These are phyloP conservation scores for Craniophora ligustri DNA, from an alignment of 2,888 invertebrate genomes.

Conservation along the genomic window DNA sequence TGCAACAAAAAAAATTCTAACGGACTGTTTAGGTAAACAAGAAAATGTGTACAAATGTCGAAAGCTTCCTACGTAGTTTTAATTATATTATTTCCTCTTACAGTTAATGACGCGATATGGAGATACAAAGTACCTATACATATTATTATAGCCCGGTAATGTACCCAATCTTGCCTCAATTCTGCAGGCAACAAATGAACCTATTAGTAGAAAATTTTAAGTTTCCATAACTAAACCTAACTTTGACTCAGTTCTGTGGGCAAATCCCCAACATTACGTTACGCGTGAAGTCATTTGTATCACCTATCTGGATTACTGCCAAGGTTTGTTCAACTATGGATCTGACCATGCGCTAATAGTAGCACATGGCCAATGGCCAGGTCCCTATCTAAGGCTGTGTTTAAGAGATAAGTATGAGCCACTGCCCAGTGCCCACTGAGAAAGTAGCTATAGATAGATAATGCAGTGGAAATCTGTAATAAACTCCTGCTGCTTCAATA, in stretches of 20 bases:
- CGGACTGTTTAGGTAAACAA: constrained; percentile 18
- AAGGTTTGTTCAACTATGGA: constrained; percentile 13
- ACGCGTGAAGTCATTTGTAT: constrained; percentile 32
- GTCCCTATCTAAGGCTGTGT: constrained; percentile 2
- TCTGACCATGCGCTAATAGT: constrained; percentile 8
- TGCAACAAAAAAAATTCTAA: constrained; percentile 30
- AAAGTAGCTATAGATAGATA: no score
- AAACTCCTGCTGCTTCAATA: no score
- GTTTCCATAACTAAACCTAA: neutral
- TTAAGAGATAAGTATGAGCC: no score
- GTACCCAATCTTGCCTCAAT: no score
- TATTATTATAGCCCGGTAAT: no score
- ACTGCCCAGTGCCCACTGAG: no score
- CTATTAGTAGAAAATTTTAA: no score
- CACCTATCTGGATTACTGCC: constrained; percentile 39
- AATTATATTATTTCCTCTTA: neutral
- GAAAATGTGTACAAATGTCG: constrained; percentile 39
- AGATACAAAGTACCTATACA: no score
- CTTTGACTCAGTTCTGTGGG: neutral
- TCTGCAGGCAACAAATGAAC: no score
- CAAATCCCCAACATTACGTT: constrained; percentile 16
- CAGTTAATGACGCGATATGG: neutral
- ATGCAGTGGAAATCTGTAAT: no score
- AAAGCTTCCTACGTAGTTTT: constrained; percentile 15
- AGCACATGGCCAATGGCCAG: constrained; percentile 1